phyloP scores from a whole-genome alignment of 2,888 invertebrate species.

The Mongoloraphidia duomilia region DNA sequence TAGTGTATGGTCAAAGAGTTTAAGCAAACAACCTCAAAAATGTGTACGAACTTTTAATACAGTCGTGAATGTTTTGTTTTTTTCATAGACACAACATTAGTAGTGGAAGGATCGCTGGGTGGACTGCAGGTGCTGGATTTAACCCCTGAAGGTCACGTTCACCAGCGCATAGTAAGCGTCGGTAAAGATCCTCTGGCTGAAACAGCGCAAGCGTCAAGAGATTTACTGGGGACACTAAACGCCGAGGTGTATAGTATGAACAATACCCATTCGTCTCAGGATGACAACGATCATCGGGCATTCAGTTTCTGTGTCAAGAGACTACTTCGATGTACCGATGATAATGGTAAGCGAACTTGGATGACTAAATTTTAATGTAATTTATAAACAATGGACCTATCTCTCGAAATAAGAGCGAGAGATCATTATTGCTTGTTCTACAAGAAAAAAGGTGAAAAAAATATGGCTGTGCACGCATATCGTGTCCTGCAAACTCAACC shows the following conservation, averaged over 20 bases:
- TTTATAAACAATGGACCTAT: no score
- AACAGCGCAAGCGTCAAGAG: constrained; percentile 19
- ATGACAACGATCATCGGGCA: constrained; percentile 22
- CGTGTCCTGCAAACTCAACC: no score
- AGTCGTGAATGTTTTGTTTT: constrained; percentile 3
- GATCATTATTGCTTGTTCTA: no score
- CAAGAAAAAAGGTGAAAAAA: no score
- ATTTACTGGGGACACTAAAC: constrained; percentile 21
- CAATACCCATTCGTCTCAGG: constrained; percentile 13
- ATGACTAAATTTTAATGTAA: no score
- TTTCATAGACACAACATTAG: constrained; percentile 29
- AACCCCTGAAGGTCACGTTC: constrained; percentile 67
- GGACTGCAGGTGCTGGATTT: constrained; percentile 84
- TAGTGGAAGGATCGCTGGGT: constrained; percentile 75
- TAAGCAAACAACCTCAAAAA: no score
- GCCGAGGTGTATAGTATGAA: constrained; percentile 27
- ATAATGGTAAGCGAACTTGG: constrained; percentile 12
- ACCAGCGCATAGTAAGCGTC: constrained; percentile 73
- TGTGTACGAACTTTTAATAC: no score
- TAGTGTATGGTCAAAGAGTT: no score
- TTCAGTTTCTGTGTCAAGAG: constrained; percentile 38
- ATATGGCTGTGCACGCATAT: no score
- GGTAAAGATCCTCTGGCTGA: constrained; percentile 59
- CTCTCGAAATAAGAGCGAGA: no score
- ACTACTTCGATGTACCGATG: constrained; percentile 16